A percentile compares a stretch with the other conserved stretches of the same genome.
These are phyloP conservation scores for Petroica traversi DNA, from an alignment of 2,113 vertebrate genomes.

Conservation along the genomic window DNA sequence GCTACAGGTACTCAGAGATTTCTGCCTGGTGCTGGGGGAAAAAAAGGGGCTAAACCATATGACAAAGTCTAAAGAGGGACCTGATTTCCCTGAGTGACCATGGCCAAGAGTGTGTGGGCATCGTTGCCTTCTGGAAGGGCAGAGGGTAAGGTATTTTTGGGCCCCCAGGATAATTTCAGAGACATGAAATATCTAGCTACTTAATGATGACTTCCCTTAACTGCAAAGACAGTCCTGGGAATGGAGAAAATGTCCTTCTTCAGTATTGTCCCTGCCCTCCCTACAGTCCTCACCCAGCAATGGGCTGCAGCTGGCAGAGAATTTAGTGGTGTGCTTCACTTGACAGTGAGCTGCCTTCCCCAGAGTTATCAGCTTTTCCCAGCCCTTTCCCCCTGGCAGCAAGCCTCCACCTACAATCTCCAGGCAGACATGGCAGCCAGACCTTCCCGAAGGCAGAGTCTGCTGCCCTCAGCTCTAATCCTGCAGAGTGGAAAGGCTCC, in stretches of 20 bases:
- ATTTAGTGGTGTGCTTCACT: background rate
- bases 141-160: background rate
- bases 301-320: background rate
- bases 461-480: background rate
- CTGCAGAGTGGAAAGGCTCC: background rate
- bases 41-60: background rate
- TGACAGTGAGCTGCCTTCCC: background rate
- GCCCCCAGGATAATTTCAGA: background rate
- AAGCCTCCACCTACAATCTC: background rate
- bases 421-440: background rate
- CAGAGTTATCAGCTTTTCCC: background rate
- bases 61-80: background rate
- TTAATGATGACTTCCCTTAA: background rate
- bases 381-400: background rate
- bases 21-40: background rate
- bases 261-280: background rate
- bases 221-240: background rate
- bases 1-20: background rate
- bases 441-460: background rate
- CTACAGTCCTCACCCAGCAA: fast-evolving
- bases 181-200: background rate
- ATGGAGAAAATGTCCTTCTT: background rate
- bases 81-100: background rate
- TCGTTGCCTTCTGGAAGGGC: background rate
- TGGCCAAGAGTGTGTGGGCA: background rate